phyloP scores from a whole-genome alignment of 2,113 vertebrate genomes.

The Spheniscus mendiculus region DNA sequence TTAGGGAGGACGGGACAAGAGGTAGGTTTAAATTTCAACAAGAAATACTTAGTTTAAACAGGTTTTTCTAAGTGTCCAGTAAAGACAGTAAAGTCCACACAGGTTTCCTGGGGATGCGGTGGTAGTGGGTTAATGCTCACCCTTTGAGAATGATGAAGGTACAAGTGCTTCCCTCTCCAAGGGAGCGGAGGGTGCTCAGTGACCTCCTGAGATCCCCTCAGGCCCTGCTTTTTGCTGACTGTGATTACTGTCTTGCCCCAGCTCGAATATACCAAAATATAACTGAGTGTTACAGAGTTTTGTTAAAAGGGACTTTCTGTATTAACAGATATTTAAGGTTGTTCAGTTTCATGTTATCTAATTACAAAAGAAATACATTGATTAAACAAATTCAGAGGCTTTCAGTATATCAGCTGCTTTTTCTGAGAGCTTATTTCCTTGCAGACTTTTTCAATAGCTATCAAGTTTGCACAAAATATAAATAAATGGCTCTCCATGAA shows the following conservation, averaged over 20 bases:
- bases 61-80: not conserved
- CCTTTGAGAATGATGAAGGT: not conserved
- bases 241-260: not conserved
- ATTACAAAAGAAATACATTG: not conserved
- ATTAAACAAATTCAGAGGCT: constrained; percentile 2
- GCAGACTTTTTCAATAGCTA: constrained; percentile 3
- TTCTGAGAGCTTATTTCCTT: constrained; percentile 32
- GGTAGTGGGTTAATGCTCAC: not conserved
- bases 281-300: not conserved
- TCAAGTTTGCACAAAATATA: constrained; percentile 24
- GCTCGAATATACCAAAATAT: not conserved
- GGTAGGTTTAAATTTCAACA: not conserved
- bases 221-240: not conserved
- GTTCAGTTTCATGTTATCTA: not conserved
- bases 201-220: not conserved
- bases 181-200: accelerated
- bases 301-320: not conserved
- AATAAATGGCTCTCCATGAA: constrained; percentile 30
- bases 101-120: not conserved
- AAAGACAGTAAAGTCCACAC: not conserved
- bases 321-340: not conserved
- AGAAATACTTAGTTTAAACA: not conserved
- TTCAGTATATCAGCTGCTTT: not conserved
- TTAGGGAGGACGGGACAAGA: not conserved
- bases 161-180: not conserved